Conservation (phyloP, 2,113 vertebrate genomes). For the Myrmecobius fasciatus region DNA sequence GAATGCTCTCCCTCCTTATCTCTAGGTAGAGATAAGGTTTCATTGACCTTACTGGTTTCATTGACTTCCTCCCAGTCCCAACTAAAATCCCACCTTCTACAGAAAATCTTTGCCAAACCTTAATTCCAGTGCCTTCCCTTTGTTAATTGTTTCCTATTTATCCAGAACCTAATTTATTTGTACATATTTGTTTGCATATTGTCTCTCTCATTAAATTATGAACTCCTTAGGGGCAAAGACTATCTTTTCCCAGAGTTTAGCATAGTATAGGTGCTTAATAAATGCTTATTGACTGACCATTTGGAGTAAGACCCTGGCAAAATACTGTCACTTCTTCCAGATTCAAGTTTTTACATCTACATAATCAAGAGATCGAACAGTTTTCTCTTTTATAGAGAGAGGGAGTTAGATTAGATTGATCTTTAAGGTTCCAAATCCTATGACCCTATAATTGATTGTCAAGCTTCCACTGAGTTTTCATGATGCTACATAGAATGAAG, state of each 20-base stretch:
- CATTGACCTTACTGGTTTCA: neutral
- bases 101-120: neutral
- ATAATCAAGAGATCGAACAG: neutral
- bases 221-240: neutral
- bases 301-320: neutral
- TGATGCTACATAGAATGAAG: neutral
- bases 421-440: fast-evolving
- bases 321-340: neutral
- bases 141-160: neutral
- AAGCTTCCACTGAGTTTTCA: neutral
- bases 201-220: neutral
- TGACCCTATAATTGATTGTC: neutral
- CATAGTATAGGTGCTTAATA: neutral
- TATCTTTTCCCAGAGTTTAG: neutral
- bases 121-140: neutral
- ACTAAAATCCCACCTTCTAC: neutral
- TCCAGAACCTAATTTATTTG: neutral
- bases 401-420: neutral
- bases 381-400: neutral
- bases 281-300: neutral
- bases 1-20: neutral
- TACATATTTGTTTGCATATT: neutral
- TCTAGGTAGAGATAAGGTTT: no score
- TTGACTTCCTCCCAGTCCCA: neutral
- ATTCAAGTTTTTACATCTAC: neutral